Evolutionary conservation across 2,797 vertebrate species (phyloP).

Genomic region (Helicolenus hilgendorfi): DNA sequence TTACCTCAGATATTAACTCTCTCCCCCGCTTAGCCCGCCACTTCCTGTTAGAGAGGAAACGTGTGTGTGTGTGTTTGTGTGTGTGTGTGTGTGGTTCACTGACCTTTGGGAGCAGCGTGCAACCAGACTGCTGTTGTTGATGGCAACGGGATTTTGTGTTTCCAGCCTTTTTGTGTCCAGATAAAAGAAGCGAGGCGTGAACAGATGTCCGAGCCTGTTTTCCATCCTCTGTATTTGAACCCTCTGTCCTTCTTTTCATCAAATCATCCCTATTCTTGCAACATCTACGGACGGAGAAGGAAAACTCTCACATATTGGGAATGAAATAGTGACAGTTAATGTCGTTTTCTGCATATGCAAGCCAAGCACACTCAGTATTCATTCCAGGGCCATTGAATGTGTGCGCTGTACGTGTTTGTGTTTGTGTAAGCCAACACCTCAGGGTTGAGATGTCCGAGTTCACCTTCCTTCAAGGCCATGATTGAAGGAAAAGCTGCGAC

Average conservation of each 20-base stretch:
- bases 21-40: constrained; percentile 60
- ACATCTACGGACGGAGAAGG: neutral
- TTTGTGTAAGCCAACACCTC: constrained; percentile 56
- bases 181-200: constrained; percentile 55
- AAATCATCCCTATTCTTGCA: neutral
- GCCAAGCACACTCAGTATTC: neutral
- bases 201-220: constrained; percentile 36
- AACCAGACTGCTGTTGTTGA: constrained; percentile 55
- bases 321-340: neutral
- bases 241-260: constrained; percentile 1
- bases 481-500: constrained; percentile 72
- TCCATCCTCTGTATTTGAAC: neutral
- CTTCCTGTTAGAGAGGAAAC: constrained; percentile 85
- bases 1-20: constrained; percentile 85
- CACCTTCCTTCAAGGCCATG: constrained; percentile 71
- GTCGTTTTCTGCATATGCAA: constrained; percentile 15
- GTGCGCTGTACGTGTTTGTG: constrained; percentile 22
- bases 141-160: constrained; percentile 70
- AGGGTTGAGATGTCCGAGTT: constrained; percentile 56
- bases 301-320: neutral
- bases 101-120: constrained; percentile 68
- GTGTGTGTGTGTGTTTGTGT: constrained; percentile 34
- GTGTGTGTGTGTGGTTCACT: constrained; percentile 56
- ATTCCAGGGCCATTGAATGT: constrained; percentile 49
- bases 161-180: constrained; percentile 65